Base-by-base conservation (phyloP, 2,888 invertebrate genomes). In the Blomia tropicalis region DNA sequence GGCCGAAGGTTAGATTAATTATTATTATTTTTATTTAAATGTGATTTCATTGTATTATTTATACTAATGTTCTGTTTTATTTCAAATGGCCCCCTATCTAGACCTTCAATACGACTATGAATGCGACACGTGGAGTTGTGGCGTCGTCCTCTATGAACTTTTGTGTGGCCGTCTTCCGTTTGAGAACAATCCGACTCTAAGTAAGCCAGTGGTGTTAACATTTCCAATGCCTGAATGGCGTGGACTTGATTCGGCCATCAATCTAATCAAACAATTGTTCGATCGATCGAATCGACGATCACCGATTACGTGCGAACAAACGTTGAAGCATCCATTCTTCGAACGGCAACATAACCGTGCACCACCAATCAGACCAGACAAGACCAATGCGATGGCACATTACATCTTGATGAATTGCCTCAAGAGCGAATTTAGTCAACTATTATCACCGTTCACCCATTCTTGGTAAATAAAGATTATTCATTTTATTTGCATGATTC, bases 91-190 rank as follows among this genome's bases (percentile, higher is more conserved):
- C n/a, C n/a, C n/a, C n/a, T n/a, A 36, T 36, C 7, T 36, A 36
- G 36, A 36, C 17, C 7, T 7, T 11, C 7, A 23, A 4, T 56
- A 56, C 19, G 56, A 56, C 30, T 30, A 29, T 5, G 56, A 56
- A 11, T 56, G 27, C 32, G 56, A 56, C 29, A n/a, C 29, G n/a
- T 56, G 56, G 56, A 56, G 56, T 29, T 56, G 29, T 29, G 47
- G 47, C n/a, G 47, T 47, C 14, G 23, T 47, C 11, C 47, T 47
- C 19, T 47, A 47, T 23, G 7, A 47, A 47, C 5, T 47, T 5
- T 19, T 47, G 47, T n/a, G 7, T n/a, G 47, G 47, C 23, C n/a
- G n/a, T 47, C 7, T 23, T 11, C 47, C 47, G 14, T 47, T 47
- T 36, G 36, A 36, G 36, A 36, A 36, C 7, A 17, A 36, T 36